These are phyloP conservation scores for Gymnothorax javanicus DNA, from an alignment of 2,797 vertebrate species.

Conservation along the genomic window DNA sequence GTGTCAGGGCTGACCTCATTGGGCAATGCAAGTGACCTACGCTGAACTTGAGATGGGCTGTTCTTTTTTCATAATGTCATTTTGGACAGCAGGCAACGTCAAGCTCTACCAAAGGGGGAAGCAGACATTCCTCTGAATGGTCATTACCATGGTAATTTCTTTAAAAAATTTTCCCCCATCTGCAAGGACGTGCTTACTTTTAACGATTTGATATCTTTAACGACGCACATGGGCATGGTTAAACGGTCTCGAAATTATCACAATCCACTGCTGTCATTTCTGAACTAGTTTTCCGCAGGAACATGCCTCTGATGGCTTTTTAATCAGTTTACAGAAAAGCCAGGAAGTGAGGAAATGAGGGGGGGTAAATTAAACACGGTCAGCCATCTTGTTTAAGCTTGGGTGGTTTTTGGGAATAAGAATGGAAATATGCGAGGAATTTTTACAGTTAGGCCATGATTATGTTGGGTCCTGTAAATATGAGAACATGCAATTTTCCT, in stretches of 20 bases:
- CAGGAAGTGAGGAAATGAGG: not conserved
- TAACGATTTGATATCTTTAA: not conserved
- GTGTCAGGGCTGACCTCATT: slow-evolving; percentile 40
- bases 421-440: not conserved
- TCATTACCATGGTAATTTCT: not conserved
- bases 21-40: slow-evolving; percentile 21
- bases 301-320: not conserved
- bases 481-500: not conserved
- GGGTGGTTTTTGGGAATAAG: not conserved
- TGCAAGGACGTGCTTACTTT: not conserved
- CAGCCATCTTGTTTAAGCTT: not conserved
- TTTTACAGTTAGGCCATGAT: not conserved
- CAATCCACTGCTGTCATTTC: not conserved
- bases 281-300: not conserved
- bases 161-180: not conserved
- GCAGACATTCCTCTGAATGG: not conserved
- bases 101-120: slow-evolving; percentile 19
- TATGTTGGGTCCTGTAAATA: not conserved
- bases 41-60: slow-evolving; percentile 36
- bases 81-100: slow-evolving; percentile 31
- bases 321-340: not conserved
- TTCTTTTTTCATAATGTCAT: slow-evolving; percentile 29
- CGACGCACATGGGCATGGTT: not conserved
- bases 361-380: not conserved
- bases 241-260: not conserved